These are phyloP conservation scores for Cotesia chilonis DNA, from an alignment of 1,140 invertebrate genomes.

Conservation along the genomic window DNA sequence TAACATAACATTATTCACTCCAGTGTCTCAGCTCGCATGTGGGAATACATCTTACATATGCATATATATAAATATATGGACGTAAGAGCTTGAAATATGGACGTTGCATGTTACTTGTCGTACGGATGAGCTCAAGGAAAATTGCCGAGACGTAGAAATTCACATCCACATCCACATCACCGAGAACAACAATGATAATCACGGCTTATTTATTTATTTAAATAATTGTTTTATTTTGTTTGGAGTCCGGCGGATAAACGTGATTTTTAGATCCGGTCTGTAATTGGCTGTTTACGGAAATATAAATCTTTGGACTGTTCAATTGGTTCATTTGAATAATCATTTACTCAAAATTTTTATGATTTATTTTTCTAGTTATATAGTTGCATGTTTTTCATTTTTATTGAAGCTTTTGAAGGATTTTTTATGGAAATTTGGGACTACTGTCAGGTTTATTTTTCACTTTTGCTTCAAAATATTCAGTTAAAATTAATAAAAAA, in stretches of 20 bases:
- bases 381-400: no score
- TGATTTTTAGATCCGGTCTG: conserved; percentile 24
- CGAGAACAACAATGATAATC: no score
- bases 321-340: conserved; percentile 50
- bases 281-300: conserved; percentile 36
- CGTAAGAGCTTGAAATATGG: conserved; percentile 38
- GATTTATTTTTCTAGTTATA: conserved; percentile 41
- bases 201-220: no score
- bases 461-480: no score
- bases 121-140: conserved; percentile 36
- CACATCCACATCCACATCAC: no score
- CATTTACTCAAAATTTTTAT: conserved; percentile 37
- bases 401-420: no score
- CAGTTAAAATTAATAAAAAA: no score
- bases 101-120: conserved; percentile 39
- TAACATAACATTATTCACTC: no score
- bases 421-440: no score
- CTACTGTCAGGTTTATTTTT: no score
- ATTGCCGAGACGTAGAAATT: conserved; percentile 5
- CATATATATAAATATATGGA: conserved; percentile 19
- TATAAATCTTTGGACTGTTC: conserved; percentile 41
- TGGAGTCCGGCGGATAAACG: conserved; percentile 22
- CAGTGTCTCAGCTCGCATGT: no score
- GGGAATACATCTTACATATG: background rate
- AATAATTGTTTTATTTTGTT: conserved; percentile 17